A percentile compares a stretch with the other conserved stretches of the same genome.
phyloP scores from a whole-genome alignment of 2,113 vertebrate genomes.

The Mohoua ochrocephala region DNA sequence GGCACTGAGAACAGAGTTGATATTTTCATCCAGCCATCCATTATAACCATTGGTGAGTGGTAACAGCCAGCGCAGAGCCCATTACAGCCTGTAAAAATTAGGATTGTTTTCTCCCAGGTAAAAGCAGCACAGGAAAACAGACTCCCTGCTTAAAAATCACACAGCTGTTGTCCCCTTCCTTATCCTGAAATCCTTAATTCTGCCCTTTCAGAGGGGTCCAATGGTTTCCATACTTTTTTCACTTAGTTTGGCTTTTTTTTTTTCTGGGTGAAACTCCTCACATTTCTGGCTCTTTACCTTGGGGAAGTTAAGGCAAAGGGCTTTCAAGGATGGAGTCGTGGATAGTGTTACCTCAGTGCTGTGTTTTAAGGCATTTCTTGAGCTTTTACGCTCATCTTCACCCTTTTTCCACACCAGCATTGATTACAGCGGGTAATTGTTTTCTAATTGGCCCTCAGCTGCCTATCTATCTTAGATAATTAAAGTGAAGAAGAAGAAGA shows the following conservation, averaged over 20 bases:
- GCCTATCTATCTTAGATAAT: conserved; percentile 69
- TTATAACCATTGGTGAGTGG: not conserved
- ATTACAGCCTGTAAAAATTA: not conserved
- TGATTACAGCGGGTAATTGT: conserved; percentile 62
- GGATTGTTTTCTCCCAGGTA: not conserved
- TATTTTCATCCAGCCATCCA: not conserved
- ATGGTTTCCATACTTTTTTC: not conserved
- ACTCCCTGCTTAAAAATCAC: not conserved
- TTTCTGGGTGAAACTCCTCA: not conserved
- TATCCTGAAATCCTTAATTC: not conserved
- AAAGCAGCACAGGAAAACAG: not conserved
- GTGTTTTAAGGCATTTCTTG: conserved; percentile 1
- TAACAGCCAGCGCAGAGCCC: not conserved
- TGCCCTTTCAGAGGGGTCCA: not conserved
- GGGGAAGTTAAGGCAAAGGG: not conserved
- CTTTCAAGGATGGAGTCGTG: not conserved
- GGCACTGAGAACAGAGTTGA: not conserved
- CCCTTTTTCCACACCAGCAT: conserved; percentile 12
- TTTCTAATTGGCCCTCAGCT: conserved; percentile 67
- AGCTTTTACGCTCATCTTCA: not conserved
- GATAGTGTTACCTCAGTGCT: not conserved
- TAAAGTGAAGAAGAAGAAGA: conserved; percentile 52
- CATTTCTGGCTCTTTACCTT: not conserved
- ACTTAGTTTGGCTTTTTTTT: not conserved
- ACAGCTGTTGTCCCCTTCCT: not conserved